phyloP scores from a whole-genome alignment of 2,113 vertebrate genomes.

The Ctenodactylus gundi region DNA sequence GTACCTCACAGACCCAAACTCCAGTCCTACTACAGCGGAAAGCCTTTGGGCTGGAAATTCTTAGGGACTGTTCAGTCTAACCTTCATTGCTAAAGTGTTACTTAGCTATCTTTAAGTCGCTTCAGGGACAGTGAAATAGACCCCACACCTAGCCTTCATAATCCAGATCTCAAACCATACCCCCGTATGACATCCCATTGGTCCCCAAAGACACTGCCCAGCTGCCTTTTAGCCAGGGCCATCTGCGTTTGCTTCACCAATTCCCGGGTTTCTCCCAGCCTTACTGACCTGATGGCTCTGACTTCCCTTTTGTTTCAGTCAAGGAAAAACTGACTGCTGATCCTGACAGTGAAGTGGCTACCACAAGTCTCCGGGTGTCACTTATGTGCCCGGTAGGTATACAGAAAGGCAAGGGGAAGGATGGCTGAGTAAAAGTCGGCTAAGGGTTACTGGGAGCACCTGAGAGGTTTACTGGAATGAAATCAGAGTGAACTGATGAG shows the following conservation, averaged over 20 bases:
- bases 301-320: conserved; percentile 83
- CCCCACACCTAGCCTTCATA: background rate
- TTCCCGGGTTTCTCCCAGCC: background rate
- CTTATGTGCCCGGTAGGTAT: conserved; percentile 94
- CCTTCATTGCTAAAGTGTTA: background rate
- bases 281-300: background rate
- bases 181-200: background rate
- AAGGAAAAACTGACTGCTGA: conserved; percentile 97
- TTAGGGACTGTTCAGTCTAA: background rate
- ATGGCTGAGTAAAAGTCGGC: background rate
- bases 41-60: background rate
- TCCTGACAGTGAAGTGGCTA: conserved; percentile 96
- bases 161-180: background rate
- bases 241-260: background rate
- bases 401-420: background rate
- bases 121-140: background rate
- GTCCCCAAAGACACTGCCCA: background rate
- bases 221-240: background rate
- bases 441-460: background rate
- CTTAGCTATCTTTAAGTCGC: background rate
- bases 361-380: conserved; percentile 94
- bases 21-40: background rate
- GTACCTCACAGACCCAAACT: background rate
- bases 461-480: background rate
- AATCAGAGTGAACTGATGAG: background rate